Percentiles rank a stretch among this genome's conserved stretches.
phyloP scores from a whole-genome alignment of 2,888 invertebrate genomes.

The Synanthedon tipuliformis region DNA sequence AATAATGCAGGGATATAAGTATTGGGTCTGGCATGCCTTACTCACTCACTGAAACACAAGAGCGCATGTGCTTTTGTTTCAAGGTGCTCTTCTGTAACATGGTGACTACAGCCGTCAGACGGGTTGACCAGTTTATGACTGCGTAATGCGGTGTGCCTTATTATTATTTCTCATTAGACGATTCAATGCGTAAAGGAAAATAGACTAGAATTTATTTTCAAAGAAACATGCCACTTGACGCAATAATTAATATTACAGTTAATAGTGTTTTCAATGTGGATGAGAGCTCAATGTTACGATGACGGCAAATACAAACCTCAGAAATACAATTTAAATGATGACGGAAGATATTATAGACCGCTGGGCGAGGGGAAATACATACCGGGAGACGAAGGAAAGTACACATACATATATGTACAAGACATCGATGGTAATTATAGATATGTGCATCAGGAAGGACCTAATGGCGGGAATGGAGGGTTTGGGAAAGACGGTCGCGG shows the following conservation, averaged over 20 bases:
- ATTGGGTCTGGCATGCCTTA: neutral
- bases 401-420: constrained; percentile 52
- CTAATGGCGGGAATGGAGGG: constrained; percentile 34
- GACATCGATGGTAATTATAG: constrained; percentile 59
- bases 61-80: too few relatives aligned
- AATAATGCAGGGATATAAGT: neutral
- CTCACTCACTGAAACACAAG: too few relatives aligned
- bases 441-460: constrained; percentile 55
- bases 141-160: too few relatives aligned
- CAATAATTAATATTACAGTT: constrained; percentile 27
- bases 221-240: too few relatives aligned
- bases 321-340: constrained; percentile 38
- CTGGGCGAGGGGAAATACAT: constrained; percentile 63
- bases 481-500: constrained; percentile 17
- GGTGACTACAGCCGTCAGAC: too few relatives aligned
- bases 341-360: constrained; percentile 55
- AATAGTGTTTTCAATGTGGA: constrained; percentile 29
- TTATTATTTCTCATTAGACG: too few relatives aligned
- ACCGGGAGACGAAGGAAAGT: constrained; percentile 65
- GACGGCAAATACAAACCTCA: constrained; percentile 42
- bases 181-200: too few relatives aligned
- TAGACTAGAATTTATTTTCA: too few relatives aligned
- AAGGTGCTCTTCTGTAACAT: too few relatives aligned
- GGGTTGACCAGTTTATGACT: too few relatives aligned
- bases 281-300: constrained; percentile 10